Conservation (phyloP, 37 sponge, comb jelly and placozoan genomes). For the Petrosia ficiformis region DNA sequence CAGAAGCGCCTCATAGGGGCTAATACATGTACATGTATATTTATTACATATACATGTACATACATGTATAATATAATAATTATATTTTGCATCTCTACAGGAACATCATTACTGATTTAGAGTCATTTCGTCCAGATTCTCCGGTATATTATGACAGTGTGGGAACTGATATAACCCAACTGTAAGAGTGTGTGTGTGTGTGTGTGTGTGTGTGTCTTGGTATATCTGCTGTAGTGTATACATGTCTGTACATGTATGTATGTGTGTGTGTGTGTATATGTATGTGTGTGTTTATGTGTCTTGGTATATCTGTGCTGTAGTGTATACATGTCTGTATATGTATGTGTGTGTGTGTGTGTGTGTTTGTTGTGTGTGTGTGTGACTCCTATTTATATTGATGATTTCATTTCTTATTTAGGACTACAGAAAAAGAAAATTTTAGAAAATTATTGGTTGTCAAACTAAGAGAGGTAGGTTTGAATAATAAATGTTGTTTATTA, state of each 20-base stretch:
- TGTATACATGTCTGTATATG: no score
- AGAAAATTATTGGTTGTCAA: not conserved
- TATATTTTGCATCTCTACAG: slow-evolving; percentile 4
- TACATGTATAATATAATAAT: not conserved
- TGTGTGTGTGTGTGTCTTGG: no score
- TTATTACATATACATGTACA: slow-evolving; percentile 5
- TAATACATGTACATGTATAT: no score
- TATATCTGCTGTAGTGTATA: not conserved
- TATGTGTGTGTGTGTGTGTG: no score
- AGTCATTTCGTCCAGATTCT: slow-evolving; percentile 60
- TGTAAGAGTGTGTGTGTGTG: not conserved
- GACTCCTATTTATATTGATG: not conserved
- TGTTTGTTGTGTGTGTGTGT: not conserved
- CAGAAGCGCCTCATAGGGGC: no score
- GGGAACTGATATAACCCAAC: not conserved
- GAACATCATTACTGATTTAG: no score
- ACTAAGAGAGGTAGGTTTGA: not conserved
- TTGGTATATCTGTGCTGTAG: no score
- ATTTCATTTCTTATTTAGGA: not conserved
- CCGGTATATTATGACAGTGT: slow-evolving; percentile 21
- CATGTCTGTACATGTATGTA: no score
- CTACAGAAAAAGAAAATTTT: slow-evolving; percentile 5
- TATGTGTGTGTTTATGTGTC: no score
- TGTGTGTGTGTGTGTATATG: no score
- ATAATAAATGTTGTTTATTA: not conserved